These are phyloP conservation scores for Thripadectes ignobilis DNA, from an alignment of 2,797 vertebrate genomes.

Conservation along the genomic window DNA sequence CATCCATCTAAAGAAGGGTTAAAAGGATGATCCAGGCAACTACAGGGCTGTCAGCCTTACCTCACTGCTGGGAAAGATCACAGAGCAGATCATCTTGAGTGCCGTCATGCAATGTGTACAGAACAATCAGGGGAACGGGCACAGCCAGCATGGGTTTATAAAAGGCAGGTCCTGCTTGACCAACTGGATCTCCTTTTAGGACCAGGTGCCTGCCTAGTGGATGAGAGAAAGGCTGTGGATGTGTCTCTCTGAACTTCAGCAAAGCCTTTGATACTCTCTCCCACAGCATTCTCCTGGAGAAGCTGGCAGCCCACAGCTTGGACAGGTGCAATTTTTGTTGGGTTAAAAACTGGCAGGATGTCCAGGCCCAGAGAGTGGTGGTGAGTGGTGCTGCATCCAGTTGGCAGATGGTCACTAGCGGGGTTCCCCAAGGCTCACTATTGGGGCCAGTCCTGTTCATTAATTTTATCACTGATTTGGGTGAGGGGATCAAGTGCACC, in stretches of 20 bases:
- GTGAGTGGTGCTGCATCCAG: neutral
- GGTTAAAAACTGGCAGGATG: neutral
- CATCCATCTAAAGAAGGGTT: neutral
- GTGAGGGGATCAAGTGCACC: neutral
- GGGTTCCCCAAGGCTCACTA: neutral
- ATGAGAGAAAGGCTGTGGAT: neutral
- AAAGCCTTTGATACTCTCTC: neutral
- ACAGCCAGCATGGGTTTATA: fast-evolving
- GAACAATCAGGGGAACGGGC: neutral
- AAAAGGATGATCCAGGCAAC: neutral
- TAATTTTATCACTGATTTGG: neutral
- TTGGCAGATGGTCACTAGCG: fast-evolving
- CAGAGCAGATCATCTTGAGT: neutral
- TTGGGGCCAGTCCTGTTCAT: neutral
- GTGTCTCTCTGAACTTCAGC: neutral
- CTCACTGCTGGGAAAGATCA: neutral
- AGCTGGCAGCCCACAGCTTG: neutral
- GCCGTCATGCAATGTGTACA: neutral
- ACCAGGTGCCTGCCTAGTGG: too few species aligned
- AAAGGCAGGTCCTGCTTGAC: neutral
- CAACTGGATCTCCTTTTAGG: neutral
- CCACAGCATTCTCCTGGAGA: neutral
- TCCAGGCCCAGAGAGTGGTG: neutral
- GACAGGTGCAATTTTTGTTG: neutral
- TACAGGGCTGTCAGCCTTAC: neutral